Evolutionary conservation across 2,113 vertebrate genomes (phyloP).

Genomic region (Pterophyllum scalare): DNA sequence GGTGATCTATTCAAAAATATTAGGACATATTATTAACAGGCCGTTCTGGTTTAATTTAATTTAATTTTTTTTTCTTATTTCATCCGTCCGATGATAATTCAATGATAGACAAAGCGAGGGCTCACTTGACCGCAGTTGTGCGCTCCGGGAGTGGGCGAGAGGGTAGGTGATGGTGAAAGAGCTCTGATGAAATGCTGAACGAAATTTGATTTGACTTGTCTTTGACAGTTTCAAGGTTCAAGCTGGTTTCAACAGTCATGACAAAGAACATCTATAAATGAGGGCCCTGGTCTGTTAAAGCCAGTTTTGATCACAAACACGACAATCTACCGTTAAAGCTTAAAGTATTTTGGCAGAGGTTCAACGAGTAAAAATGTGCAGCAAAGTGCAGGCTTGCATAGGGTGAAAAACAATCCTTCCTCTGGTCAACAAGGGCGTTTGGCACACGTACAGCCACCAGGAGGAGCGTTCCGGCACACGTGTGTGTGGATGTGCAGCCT

Average conservation of each 20-base stretch:
- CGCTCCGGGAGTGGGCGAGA: neutral
- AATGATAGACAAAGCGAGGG: too few relatives aligned
- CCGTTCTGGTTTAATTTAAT: too few relatives aligned
- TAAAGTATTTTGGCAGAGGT: neutral
- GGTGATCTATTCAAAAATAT: too few relatives aligned
- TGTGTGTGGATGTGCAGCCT: neutral
- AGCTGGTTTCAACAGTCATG: neutral
- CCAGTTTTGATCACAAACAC: neutral
- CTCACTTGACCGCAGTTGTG: too few relatives aligned
- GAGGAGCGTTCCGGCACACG: neutral
- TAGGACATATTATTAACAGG: too few relatives aligned
- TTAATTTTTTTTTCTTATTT: too few relatives aligned
- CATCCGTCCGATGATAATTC: too few relatives aligned
- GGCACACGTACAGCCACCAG: neutral
- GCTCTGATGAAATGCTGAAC: neutral
- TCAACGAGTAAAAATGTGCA: neutral
- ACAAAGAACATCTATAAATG: neutral
- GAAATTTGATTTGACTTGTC: neutral
- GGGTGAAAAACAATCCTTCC: constrained; percentile 54
- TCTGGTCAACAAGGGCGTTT: neutral
- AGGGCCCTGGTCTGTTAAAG: neutral
- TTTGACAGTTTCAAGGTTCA: neutral
- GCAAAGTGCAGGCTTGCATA: neutral
- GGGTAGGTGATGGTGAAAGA: neutral
- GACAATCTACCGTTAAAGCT: neutral